A percentile compares a stretch with the other conserved stretches of the same genome.
Conservation (phyloP, 2,797 vertebrate genomes). For the Apogon talboti region DNA sequence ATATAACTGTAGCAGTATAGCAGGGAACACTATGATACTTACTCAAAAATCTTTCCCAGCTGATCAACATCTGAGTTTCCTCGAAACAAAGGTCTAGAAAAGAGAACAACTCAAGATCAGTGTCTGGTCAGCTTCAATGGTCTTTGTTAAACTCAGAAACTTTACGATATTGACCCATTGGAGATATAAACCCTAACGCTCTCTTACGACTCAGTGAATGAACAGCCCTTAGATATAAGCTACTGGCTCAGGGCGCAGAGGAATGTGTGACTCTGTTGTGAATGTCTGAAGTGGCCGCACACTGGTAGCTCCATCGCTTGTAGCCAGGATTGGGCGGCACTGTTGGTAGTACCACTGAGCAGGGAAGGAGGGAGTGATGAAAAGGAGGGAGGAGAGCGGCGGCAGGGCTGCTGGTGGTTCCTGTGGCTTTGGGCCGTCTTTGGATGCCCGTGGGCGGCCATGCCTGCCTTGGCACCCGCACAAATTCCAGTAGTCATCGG, state of each 20-base stretch:
- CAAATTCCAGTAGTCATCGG: slow-evolving; percentile 82
- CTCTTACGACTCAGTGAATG: slow-evolving; percentile 5
- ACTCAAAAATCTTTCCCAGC: slow-evolving; percentile 99
- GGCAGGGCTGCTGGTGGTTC: slow-evolving; percentile 76
- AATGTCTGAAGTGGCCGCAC: slow-evolving; percentile 62
- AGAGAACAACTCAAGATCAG: slow-evolving; percentile 23
- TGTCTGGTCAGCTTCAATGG: too few relatives aligned
- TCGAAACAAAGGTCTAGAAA: slow-evolving; percentile 92
- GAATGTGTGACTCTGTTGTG: slow-evolving; percentile 65
- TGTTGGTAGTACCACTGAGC: slow-evolving; percentile 51
- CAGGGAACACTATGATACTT: slow-evolving; percentile 78
- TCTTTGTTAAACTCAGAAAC: too few relatives aligned
- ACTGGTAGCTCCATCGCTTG: slow-evolving; percentile 52
- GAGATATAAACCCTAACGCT: not conserved
- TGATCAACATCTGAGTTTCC: slow-evolving; percentile 99
- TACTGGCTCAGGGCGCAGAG: slow-evolving; percentile 38
- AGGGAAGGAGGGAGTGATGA: slow-evolving; percentile 39
- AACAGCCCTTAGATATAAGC: slow-evolving; percentile 32
- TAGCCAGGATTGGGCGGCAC: slow-evolving; percentile 55
- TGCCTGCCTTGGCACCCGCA: slow-evolving; percentile 75
- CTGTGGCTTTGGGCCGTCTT: slow-evolving; percentile 79
- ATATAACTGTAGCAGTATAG: not conserved
- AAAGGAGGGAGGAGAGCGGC: slow-evolving; percentile 59
- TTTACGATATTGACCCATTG: not conserved
- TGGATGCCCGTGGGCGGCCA: slow-evolving; percentile 76